Evolutionary conservation across 2,888 invertebrate species (phyloP).

Genomic region (Drosophila mimica): DNA sequence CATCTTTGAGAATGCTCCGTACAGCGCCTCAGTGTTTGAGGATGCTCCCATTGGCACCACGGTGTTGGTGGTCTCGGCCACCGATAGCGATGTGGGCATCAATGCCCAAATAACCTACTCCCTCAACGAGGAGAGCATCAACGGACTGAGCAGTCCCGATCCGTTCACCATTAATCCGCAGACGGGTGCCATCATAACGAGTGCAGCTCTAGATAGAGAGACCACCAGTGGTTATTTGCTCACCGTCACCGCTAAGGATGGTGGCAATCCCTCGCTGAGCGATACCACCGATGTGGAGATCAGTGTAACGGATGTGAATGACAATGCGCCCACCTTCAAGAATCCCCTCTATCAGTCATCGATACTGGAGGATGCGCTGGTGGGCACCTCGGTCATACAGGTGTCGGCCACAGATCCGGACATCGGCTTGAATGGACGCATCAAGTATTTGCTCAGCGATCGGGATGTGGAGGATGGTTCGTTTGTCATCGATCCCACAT

Average conservation of each 20-base stretch:
- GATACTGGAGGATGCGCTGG: conserved; percentile 94
- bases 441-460: conserved; percentile 91
- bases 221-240: conserved; percentile 92
- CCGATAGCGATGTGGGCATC: conserved; percentile 97
- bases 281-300: conserved; percentile 98
- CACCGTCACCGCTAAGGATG: conserved; percentile 96
- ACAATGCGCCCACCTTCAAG: conserved; percentile 95
- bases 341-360: conserved; percentile 92
- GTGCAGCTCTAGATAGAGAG: conserved; percentile 94
- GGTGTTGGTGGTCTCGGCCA: conserved; percentile 95
- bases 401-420: conserved; percentile 94
- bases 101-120: conserved; percentile 96
- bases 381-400: conserved; percentile 91
- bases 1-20: conserved; percentile 96
- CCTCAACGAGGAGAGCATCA: conserved; percentile 88
- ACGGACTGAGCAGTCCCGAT: conserved; percentile 87
- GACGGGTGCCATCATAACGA: conserved; percentile 96
- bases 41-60: conserved; percentile 96
- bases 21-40: conserved; percentile 95
- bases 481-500: conserved; percentile 96
- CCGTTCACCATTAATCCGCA: conserved; percentile 95
- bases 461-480: conserved; percentile 93
- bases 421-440: conserved; percentile 93
- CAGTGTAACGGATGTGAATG: conserved; percentile 97
- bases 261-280: conserved; percentile 94